phyloP scores from a whole-genome alignment of 2,113 vertebrate species.

The Gallinago undulata region DNA sequence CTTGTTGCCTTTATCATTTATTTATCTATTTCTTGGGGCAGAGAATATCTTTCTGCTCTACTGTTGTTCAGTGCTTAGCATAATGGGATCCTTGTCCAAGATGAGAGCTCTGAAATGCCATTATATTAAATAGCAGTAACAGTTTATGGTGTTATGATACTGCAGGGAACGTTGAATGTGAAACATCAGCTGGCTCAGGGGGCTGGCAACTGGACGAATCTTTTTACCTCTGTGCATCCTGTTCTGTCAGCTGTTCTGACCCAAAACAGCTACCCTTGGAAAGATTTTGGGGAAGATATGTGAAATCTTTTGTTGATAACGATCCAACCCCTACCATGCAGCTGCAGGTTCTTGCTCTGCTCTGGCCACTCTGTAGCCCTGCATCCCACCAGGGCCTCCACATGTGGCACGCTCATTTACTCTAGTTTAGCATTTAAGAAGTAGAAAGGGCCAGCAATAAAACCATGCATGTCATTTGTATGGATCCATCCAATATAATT shows the following conservation, averaged over 20 bases:
- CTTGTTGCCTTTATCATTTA: not conserved
- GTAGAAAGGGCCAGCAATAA: not conserved
- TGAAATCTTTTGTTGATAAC: not conserved
- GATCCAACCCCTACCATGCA: not conserved
- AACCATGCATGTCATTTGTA: not conserved
- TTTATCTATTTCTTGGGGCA: not conserved
- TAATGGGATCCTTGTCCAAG: not conserved
- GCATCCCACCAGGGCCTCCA: not conserved
- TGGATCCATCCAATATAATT: not conserved
- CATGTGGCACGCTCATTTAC: fast-evolving
- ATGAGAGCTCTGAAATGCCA: not conserved
- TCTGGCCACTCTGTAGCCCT: not conserved
- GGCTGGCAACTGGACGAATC: not conserved
- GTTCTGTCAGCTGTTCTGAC: not conserved
- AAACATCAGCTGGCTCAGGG: not conserved
- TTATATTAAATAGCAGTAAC: not conserved
- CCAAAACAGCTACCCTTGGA: not conserved
- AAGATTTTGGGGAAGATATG: not conserved
- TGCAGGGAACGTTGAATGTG: not conserved
- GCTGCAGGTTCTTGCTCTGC: not conserved
- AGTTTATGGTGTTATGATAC: not conserved
- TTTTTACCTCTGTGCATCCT: not conserved
- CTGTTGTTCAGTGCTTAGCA: not conserved
- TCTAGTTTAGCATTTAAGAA: not conserved
- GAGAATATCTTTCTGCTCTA: not conserved